Evolutionary conservation across 2,888 invertebrate genomes (phyloP), one percentile per base, ranked within the genome.

Genomic region (Agelastica alni): DNA sequence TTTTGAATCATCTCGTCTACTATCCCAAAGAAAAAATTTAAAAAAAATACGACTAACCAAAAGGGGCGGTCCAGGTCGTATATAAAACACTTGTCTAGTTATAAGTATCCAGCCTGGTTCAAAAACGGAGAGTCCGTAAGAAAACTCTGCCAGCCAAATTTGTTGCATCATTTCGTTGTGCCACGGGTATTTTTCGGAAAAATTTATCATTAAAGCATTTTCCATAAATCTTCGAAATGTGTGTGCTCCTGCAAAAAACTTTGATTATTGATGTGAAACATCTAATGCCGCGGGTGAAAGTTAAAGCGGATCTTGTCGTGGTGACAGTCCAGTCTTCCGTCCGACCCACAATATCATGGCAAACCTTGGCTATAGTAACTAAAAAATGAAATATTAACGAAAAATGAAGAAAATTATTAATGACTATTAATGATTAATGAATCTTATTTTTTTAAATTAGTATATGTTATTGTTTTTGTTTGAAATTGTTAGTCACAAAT

Each of bases 171-270:
- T 59, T 53, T 75, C 75, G 2, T 62, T 46, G 9, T 54, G 51
- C 46, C 65, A 47, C 1, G 59, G 13, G 58, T 70, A 74, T 20
- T 64, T 59, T 16, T 59, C 26, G n/a, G 31, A 26, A 4, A 70
- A 9, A 1, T 42, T 16, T 2, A 26, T 12, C 42, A 69, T 62
- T 12, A 53, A 36, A 4, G 43, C 26, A 39, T 57, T 51, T 30
- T 49, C 53, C 13, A 66, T 63, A 9, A 75, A 61, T 32, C 63
- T 66, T 49, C 74, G 55, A 12, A 75, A 43, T 2, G 73, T 32
- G 3, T 37, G 52, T 4, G 65, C 56, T 16, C 69, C 62, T 55
- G 20, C 5, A 45, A 51, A 36, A 9, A 6, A 16, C n/a, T n/a
- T n/a, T n/a, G n/a, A n/a, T n/a, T n/a, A n/a, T n/a, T n/a, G n/a